Evolutionary conservation across 1,140 invertebrate genomes (phyloP).

Genomic region (Lineus longissimus): DNA sequence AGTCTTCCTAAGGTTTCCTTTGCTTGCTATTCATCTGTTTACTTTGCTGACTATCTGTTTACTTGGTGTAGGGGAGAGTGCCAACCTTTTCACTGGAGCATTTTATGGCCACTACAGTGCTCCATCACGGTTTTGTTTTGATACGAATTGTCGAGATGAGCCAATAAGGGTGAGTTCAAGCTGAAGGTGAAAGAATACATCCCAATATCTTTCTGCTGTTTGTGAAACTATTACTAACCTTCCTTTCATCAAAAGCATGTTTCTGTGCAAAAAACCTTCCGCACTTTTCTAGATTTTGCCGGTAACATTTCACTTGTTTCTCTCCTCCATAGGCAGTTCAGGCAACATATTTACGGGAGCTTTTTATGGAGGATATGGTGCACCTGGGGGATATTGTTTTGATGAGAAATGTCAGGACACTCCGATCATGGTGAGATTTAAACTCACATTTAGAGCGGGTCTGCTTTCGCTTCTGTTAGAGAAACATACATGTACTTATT

Average conservation of each 20-base stretch:
- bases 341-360: too few relatives aligned
- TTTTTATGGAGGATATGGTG: slow-evolving; percentile 68
- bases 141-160: slow-evolving; percentile 75
- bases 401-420: slow-evolving; percentile 78
- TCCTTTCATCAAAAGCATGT: too few relatives aligned
- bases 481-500: slow-evolving; percentile 13
- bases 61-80: slow-evolving; percentile 53
- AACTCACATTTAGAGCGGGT: too few relatives aligned
- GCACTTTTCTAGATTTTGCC: too few relatives aligned
- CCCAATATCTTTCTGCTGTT: background rate
- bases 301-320: too few relatives aligned
- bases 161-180: slow-evolving; percentile 59
- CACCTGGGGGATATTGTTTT: slow-evolving; percentile 86
- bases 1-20: too few relatives aligned
- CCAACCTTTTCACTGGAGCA: slow-evolving; percentile 55
- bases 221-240: too few relatives aligned
- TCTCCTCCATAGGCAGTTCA: too few relatives aligned
- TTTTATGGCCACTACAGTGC: slow-evolving; percentile 71
- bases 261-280: too few relatives aligned
- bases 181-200: too few relatives aligned
- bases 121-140: slow-evolving; percentile 86
- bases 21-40: slow-evolving; percentile 11
- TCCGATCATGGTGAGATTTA: slow-evolving; percentile 59
- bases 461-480: too few relatives aligned
- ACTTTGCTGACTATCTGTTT: background rate